Percentiles rank a stretch among this genome's conserved stretches.
Conservation (phyloP, 2,888 invertebrate genomes). For the Calephelis perditalis region DNA sequence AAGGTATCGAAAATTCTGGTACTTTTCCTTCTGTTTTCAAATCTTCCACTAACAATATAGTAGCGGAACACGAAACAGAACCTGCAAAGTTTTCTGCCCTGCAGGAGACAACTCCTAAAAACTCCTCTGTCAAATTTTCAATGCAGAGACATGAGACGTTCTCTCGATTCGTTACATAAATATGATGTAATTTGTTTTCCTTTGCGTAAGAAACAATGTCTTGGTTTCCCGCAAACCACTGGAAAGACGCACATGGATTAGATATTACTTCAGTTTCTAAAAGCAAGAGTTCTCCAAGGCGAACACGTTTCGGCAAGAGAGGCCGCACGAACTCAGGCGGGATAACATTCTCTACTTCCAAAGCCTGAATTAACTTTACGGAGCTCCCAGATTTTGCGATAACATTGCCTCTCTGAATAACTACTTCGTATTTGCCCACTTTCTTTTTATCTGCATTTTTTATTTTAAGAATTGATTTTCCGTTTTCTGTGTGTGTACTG, state of each 20-base stretch:
- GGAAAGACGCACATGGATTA: conserved; percentile 88
- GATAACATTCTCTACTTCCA: conserved; percentile 78
- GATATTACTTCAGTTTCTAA: conserved; percentile 88
- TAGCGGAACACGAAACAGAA: conserved; percentile 91
- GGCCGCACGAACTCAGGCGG: conserved; percentile 87
- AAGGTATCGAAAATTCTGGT: conserved; percentile 86
- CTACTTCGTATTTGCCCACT: conserved; percentile 92
- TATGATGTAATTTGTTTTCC: conserved; percentile 81
- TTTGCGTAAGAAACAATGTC: conserved; percentile 78
- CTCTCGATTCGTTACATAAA: conserved; percentile 83
- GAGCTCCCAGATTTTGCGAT: conserved; percentile 90
- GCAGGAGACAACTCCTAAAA: conserved; percentile 88
- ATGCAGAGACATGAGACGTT: conserved; percentile 90
- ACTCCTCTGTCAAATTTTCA: conserved; percentile 83
- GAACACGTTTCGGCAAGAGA: conserved; percentile 83
- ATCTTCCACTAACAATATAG: conserved; percentile 79
- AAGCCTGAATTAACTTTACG: conserved; percentile 83
- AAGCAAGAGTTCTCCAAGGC: conserved; percentile 86
- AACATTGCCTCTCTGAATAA: conserved; percentile 85
- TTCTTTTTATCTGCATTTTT: conserved; percentile 84
- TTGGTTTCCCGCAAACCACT: conserved; percentile 89
- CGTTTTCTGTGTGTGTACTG: conserved; percentile 77
- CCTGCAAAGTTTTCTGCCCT: conserved; percentile 94
- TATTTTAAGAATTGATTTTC: conserved; percentile 81
- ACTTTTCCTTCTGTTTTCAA: conserved; percentile 61